phyloP scores from a whole-genome alignment of 2,113 vertebrate genomes.

The Dryoscopus gambensis region DNA sequence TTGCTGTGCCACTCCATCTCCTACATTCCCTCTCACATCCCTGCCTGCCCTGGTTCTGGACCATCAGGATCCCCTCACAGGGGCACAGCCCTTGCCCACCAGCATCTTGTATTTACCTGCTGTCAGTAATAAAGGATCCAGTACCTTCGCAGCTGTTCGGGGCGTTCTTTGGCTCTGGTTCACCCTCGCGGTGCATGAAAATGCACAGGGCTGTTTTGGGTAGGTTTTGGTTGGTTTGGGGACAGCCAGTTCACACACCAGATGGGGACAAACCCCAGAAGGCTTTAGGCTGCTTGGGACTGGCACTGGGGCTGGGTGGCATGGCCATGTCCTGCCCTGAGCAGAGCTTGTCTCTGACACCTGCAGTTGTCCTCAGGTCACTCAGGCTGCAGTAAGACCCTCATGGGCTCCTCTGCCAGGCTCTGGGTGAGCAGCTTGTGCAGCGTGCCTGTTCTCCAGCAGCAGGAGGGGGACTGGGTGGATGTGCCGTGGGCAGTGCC shows the following conservation, averaged over 20 bases:
- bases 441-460: background rate
- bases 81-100: background rate
- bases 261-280: too few relatives aligned
- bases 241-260: background rate
- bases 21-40: accelerated
- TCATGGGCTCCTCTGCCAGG: too few relatives aligned
- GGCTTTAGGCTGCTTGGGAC: background rate
- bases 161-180: background rate
- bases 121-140: constrained; percentile 28
- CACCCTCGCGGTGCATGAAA: background rate
- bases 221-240: background rate
- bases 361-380: background rate
- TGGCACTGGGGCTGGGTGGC: background rate
- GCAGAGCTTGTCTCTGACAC: background rate
- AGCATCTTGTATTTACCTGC: constrained; percentile 1
- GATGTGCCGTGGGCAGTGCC: background rate
- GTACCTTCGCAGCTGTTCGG: background rate
- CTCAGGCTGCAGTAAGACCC: background rate
- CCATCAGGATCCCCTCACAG: background rate
- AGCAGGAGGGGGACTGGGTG: background rate
- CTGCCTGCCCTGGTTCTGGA: accelerated
- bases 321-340: accelerated
- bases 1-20: accelerated
- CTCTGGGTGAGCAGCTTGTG: background rate
- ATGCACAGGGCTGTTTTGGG: background rate